Conservation (phyloP, 1,140 invertebrate species). For the Drosophila tani region DNA sequence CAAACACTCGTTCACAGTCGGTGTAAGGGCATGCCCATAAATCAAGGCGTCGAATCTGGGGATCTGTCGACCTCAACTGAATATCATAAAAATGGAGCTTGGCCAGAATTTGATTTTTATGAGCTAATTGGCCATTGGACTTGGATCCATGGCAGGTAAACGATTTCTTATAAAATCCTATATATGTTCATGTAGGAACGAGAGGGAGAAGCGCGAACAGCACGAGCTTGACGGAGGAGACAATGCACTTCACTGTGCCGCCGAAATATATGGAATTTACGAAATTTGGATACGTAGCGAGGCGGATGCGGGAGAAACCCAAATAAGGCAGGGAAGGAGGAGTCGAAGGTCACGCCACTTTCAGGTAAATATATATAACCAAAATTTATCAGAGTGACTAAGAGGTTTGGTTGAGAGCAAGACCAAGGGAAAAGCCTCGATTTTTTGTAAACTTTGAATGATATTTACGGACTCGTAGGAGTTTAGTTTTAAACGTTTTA, state of each 20-base stretch:
- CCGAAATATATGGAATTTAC: constrained; percentile 26
- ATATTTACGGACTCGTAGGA: neutral
- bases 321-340: constrained; percentile 3
- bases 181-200: neutral
- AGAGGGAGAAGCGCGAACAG: constrained; percentile 63
- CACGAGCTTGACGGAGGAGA: constrained; percentile 61
- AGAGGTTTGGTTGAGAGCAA: constrained; percentile 7
- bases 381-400: constrained; percentile 41
- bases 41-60: constrained; percentile 62
- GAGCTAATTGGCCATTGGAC: constrained; percentile 70
- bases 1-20: constrained; percentile 9
- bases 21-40: constrained; percentile 54
- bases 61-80: constrained; percentile 42
- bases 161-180: constrained; percentile 36
- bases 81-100: constrained; percentile 65
- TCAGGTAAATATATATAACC: neutral
- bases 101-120: constrained; percentile 81
- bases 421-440: neutral
- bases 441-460: neutral
- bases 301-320: constrained; percentile 67
- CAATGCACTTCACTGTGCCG: constrained; percentile 58
- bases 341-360: constrained; percentile 26
- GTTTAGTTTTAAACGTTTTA: neutral
- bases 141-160: constrained; percentile 47
- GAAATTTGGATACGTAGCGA: constrained; percentile 24